Evolutionary conservation across 2,888 invertebrate species (phyloP), one percentile per base, ranked within the genome.

Genomic region (Carpatolechia fugitivella): DNA sequence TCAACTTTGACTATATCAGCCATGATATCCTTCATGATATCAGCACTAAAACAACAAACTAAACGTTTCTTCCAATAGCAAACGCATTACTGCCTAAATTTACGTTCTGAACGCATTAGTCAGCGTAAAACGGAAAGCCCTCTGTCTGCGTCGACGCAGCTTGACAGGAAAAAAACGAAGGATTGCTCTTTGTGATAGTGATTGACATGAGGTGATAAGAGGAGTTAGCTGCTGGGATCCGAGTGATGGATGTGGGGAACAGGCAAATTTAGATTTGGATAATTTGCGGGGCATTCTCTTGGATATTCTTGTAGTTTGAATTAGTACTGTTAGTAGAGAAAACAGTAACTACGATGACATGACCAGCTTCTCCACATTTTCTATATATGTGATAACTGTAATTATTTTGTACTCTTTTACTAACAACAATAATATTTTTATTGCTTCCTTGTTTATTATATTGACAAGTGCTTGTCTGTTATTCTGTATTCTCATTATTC

Each of bases 161-260:
- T 51, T 24, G 49, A 16, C 36, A 5, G 18, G 31, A 14, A 36
- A 46, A 56, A 41, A 35, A 49, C 35, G 35, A 16, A 35, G 49
- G 35, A 20, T 31, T 49, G 35, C 16, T 49, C 49, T 50, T 50
- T 74, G 74, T 76, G 76, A 78, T 77, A 69, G 77, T 80, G 84
- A 84, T 82, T 82, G 85, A 84, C 81, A 76, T 67, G 63, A 62
- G 70, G 72, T 76, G 83, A 83, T 83, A 83, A 82, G 76, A 76
- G 70, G 68, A 65, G 68, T 35, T n/a, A 13, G 35, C 49, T 70
- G 72, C 78, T 63, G 14, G 40, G 41, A 16, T 24, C 33, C 29
- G 70, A 63, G 73, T 82, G 81, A 82, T 82, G 76, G 76, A 82
- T 83, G 68, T 20, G 41, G 10, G 49, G 46, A 8, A 46, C 38